These are phyloP conservation scores for Maniola jurtina DNA, from an alignment of 1,140 invertebrate genomes.

Conservation along the genomic window DNA sequence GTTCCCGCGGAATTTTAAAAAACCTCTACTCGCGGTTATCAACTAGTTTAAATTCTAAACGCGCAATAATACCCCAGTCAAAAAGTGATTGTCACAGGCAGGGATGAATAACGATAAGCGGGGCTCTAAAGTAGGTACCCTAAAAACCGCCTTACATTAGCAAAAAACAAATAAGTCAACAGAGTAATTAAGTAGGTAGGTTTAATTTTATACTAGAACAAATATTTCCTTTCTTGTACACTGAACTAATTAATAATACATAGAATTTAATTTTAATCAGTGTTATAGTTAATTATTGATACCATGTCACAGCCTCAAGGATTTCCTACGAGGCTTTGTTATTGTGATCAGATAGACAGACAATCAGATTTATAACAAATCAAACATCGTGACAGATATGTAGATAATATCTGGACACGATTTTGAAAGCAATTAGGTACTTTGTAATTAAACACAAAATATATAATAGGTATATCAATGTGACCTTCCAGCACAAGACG, in stretches of 20 bases:
- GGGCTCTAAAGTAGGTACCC: no score
- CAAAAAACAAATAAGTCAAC: no score
- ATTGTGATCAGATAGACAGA: constrained; percentile 17
- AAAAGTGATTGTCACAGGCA: no score
- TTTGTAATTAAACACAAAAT: constrained; percentile 24
- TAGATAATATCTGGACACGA: constrained; percentile 16
- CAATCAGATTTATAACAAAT: constrained; percentile 24
- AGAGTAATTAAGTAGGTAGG: no score
- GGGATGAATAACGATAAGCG: no score
- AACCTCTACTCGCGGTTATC: no score
- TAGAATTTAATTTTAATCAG: not conserved
- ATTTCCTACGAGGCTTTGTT: constrained; percentile 26
- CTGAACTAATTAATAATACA: constrained; percentile 6
- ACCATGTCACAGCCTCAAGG: constrained; percentile 25
- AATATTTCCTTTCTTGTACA: constrained; percentile 2
- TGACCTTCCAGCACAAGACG: not conserved
- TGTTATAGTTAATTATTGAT: constrained; percentile 6
- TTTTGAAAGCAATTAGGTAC: constrained; percentile 32
- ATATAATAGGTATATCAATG: not conserved
- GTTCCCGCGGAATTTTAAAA: no score
- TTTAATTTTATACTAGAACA: not conserved
- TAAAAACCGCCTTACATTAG: no score
- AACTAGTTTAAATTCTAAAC: no score
- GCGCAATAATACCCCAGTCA: no score
- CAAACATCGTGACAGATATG: constrained; percentile 29